These are phyloP conservation scores for Entomobrya multifasciata DNA, from an alignment of 2,888 invertebrate species.

Conservation along the genomic window DNA sequence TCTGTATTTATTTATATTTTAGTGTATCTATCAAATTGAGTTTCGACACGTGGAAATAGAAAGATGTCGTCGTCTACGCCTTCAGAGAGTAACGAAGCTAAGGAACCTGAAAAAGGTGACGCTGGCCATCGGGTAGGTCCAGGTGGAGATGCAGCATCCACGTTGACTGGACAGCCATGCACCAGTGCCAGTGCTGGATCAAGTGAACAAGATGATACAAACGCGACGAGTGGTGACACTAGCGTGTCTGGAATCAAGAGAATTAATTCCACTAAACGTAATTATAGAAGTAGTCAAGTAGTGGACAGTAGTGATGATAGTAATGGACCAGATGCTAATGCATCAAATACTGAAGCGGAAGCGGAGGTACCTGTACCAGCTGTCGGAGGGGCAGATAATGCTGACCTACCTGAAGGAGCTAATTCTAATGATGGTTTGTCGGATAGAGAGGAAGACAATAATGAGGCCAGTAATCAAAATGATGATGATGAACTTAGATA, in stretches of 20 bases:
- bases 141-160: neutral
- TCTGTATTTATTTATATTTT: no score
- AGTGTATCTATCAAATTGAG: no score
- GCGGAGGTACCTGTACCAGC: neutral
- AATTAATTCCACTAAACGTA: slow-evolving; percentile 48
- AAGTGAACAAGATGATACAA: neutral
- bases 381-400: neutral
- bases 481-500: slow-evolving; percentile 29
- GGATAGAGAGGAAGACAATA: slow-evolving; percentile 11
- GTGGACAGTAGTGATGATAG: slow-evolving; percentile 58
- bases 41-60: no score
- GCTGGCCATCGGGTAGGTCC: no score
- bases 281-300: slow-evolving; percentile 64
- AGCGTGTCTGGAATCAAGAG: slow-evolving; percentile 36
- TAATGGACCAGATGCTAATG: slow-evolving; percentile 3
- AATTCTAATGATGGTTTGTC: neutral
- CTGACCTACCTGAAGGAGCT: neutral
- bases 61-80: no score
- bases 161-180: neutral
- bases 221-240: neutral
- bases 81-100: no score
- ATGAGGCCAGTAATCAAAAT: slow-evolving; percentile 34
- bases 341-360: neutral
- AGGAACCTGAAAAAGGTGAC: no score
- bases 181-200: neutral